Percentiles rank a stretch among this genome's conserved stretches.
Conservation (phyloP, 2,113 vertebrate genomes). For the Lethenteron camtschaticum region DNA sequence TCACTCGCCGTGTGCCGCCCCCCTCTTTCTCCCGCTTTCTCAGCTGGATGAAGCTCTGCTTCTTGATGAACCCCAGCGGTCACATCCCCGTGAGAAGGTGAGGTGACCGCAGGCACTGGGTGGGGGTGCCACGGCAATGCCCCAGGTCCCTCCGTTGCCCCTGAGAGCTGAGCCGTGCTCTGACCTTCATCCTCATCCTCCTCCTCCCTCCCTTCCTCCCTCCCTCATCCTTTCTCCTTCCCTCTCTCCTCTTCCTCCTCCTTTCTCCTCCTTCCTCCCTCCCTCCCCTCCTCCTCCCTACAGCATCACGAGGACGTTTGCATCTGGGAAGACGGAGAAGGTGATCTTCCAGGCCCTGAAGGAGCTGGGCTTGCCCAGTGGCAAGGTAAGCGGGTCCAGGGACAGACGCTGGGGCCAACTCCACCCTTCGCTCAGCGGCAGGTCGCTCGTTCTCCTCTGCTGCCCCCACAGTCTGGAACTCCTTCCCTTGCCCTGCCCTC, state of each 20-base stretch:
- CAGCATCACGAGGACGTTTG: constrained; percentile 93
- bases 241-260: not conserved
- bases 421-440: too few species aligned
- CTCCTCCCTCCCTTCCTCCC: not conserved
- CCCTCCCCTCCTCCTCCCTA: constrained; percentile 8
- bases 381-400: constrained; percentile 42
- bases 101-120: constrained; percentile 13
- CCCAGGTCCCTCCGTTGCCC: not conserved
- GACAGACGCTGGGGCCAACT: too few species aligned
- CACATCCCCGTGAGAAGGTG: constrained; percentile 95
- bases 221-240: not conserved
- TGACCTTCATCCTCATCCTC: not conserved
- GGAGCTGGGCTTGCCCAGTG: constrained; percentile 85
- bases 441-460: too few species aligned
- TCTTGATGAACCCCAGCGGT: constrained; percentile 72
- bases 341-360: constrained; percentile 96
- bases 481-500: too few species aligned
- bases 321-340: constrained; percentile 95
- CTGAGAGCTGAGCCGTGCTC: not conserved
- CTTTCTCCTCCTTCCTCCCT: not conserved
- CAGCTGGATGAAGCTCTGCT: constrained; percentile 94
- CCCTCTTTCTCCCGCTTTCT: constrained; percentile 14
- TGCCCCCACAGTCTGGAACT: too few species aligned
- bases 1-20: not conserved
- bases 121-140: not conserved